phyloP scores from a whole-genome alignment of 2,888 invertebrate genomes.

The Clivina fossor region DNA sequence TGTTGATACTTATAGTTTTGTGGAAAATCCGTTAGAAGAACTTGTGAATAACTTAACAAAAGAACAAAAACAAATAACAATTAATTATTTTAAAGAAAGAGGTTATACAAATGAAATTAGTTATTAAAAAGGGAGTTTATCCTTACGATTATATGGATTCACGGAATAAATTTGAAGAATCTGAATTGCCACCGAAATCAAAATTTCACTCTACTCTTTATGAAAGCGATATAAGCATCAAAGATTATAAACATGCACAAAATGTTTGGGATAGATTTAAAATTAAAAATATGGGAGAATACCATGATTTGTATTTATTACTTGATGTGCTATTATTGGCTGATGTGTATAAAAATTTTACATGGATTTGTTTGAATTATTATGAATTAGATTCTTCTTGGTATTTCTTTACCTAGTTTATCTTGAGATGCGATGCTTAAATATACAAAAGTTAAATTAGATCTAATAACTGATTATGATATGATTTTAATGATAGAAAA shows the following conservation, averaged over 20 bases:
- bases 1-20: no score
- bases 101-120: no score
- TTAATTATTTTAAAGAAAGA: constrained; percentile 34
- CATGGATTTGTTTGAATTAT: constrained; percentile 2
- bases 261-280: constrained; percentile 32
- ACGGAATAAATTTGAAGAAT: constrained; percentile 2
- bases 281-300: constrained; percentile 24
- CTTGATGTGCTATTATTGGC: constrained; percentile 6
- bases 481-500: neutral
- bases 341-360: constrained; percentile 14
- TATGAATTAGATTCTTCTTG: constrained; percentile 14
- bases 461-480: constrained; percentile 5
- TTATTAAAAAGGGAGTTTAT: no score
- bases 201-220: constrained; percentile 23
- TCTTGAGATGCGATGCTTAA: constrained; percentile 1
- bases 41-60: constrained; percentile 35
- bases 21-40: no score
- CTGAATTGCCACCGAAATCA: neutral
- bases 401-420: constrained; percentile 2
- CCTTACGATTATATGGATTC: no score
- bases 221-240: constrained; percentile 25
- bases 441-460: constrained; percentile 3
- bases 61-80: constrained; percentile 33
- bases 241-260: constrained; percentile 30
- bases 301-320: constrained; percentile 1